These are phyloP conservation scores for Colistium nudipinnis DNA, from an alignment of 2,113 vertebrate species.

Conservation along the genomic window DNA sequence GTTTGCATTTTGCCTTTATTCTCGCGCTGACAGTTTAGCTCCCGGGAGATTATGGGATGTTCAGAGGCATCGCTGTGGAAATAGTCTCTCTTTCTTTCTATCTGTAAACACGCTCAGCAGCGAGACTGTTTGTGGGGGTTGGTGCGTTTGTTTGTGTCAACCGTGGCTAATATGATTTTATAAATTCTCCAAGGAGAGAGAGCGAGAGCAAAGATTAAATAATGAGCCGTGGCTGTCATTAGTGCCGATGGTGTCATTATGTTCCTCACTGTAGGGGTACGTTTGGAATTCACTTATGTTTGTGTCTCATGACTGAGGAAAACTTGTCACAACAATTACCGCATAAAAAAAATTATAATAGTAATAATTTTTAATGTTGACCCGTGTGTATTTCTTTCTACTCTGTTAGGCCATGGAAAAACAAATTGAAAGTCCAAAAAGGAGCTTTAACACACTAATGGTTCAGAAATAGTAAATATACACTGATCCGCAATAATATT, in stretches of 20 bases:
- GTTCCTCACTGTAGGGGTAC: constrained; percentile 15
- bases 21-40: constrained; percentile 64
- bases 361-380: no score
- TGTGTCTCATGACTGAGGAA: constrained; percentile 13
- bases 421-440: no score
- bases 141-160: constrained; percentile 21
- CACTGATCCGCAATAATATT: no score
- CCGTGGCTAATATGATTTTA: constrained; percentile 44
- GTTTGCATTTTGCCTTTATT: constrained; percentile 73
- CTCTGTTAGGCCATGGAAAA: no score
- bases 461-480: no score
- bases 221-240: constrained; percentile 44
- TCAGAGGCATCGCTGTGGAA: constrained; percentile 49
- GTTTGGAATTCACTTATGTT: constrained; percentile 21
- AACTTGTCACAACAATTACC: background rate
- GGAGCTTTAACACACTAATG: no score
- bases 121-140: constrained; percentile 34
- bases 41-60: constrained; percentile 65
- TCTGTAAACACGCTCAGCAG: constrained; percentile 45
- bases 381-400: no score
- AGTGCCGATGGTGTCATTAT: constrained; percentile 37
- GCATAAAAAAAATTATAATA: no score
- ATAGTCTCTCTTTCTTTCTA: constrained; percentile 48
- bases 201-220: constrained; percentile 47
- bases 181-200: no score